Base-by-base conservation (phyloP, 2,113 vertebrate genomes). In the Laticauda laticaudata region DNA sequence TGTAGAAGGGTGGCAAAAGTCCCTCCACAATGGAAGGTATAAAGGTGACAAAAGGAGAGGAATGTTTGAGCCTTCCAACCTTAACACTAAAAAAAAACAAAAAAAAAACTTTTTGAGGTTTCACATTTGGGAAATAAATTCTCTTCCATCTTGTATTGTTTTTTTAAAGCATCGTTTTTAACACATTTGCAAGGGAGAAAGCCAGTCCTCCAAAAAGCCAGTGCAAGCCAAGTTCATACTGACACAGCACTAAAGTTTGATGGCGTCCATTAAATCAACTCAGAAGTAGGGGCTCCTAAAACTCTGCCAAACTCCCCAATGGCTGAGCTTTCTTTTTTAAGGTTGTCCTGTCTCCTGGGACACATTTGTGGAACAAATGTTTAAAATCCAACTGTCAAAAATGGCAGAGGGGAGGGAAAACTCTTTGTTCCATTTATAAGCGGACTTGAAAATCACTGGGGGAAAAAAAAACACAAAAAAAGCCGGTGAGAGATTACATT, bases 191-290 rank as follows among this genome's bases (percentile, higher is more conserved):
- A 85, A 34, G 54, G 64, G 91, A n/a, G 53, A 26, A 81, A 57
- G 92, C 20, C 2, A 45, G 29, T 45, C 26, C 11, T 64, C 81
- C 93, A 39, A 92, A 95, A 93, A 86, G 87, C 45, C 4, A 93
- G 94, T 96, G 96, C 96, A 97, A 96, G 93, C 92, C 94, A 95
- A 97, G 96, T 97, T 97, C 97, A 97, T 94, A 94, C 95, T 94
- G 95, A 96, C 96, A 91, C 93, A 94, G 93, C 94, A 91, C 75
- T 97, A 97, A 97, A 96, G 87, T 97, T 97, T 97, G 96, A 97
- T 0, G 92, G 94, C 92, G 86, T 89, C 3, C 92, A n/a, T 90
- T 96, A 96, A 96, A 97, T 97, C 95, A 94, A n/a, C 18, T 85
- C 88, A 21, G 89, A 95, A 56, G 94, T 90, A 94, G 92, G 94